Base-by-base conservation (phyloP, 2,888 invertebrate genomes). In the Itoplectis maculator region DNA sequence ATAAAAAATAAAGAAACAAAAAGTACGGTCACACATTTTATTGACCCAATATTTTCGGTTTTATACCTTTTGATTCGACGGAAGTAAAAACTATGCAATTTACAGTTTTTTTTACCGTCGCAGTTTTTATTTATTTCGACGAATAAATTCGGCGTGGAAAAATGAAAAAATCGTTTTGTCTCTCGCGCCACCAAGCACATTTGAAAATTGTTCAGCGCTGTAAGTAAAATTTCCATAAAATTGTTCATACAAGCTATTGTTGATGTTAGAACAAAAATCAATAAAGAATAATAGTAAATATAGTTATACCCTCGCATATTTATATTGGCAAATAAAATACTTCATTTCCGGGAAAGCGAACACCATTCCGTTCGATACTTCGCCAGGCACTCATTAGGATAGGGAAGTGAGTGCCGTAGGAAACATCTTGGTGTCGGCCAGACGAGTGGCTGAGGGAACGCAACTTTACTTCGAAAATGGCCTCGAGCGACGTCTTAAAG, bases 381-480 rank as follows among this genome's bases (percentile, higher is more conserved):
- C 37, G 61, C 18, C 9, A 9, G 37, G 61, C 37, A 61, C 8
- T 40, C 15, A 37, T 61, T 61, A 37, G 9, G 61, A 9, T 37
- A 15, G 37, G 61, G 37, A 9, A 2, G 23, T 29, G 82, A 75
- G 75, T 81, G 81, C 45, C 70, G 47, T 82, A 85, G 82, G 83
- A 74, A 63, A 73, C 69, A 83, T 68, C 45, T 42, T 35, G 45
- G 42, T 6, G 65, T 45, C 23, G 47, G 54, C 20, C 42, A 20
- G 35, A 20, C 42, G 35, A 42, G 20, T 51, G 37, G 66, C 66
- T 49, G 66, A 35, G 76, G 56, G 86, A 85, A 84, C 83, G 88
- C 90, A 92, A 92, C 87, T 90, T 89, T 79, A 86, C 85, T 85
- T 82, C 81, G 89, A 88, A 89, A 91, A 89, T 89, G 77, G 89